Evolutionary conservation across 92 coral and sea anemone genomes (phyloP), one percentile per base, ranked within the genome.

Genomic region (Anthopleura xanthogrammica): DNA sequence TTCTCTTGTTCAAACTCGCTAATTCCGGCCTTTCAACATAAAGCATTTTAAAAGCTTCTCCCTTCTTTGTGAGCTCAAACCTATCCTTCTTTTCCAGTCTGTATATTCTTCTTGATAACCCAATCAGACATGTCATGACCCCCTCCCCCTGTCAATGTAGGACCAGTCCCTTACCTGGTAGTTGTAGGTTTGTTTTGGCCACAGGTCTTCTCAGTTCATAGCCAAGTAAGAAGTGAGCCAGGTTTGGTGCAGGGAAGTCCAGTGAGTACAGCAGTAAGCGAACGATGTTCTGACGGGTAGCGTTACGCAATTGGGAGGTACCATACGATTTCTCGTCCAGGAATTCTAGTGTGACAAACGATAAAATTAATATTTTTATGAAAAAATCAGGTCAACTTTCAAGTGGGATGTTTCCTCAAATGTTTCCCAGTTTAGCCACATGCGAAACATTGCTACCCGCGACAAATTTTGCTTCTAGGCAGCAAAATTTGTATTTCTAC

Each of bases 201-300:
- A 91, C 93, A 77, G 98, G 98, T 83, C 95, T 88, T 46, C 98
- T 88, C n/a, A 92, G 93, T 29, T 96, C 94, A 82, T 80, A 96
- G 19, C 99, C 99, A 86, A 96, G 86, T 19, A 96, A 85, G 72
- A 94, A 94, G 68, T 96, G 98, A 60, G 99, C 94, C 74, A 96
- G 87, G 88, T 92, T 96, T 46, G 98, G 99, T 0, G 96, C 90
- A 17, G 97, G 91, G 73, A 88, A 90, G 83, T 94, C 90, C 8
- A 96, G 93, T 12, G 98, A 96, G 87, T 94, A 89, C n/a, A 96
- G 90, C 89, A 96, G 72, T 41, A 96, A 78, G 23, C 98, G 92
- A 72, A 96, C 82, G 19, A 96, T 92, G 85, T 96, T 96, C 85
- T 96, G 99, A 20, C 99, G 86, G 13, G 92, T 93, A 60, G 99